These are phyloP conservation scores for Nothobranchius kuhntae DNA, from an alignment of 2,113 vertebrate species.

Conservation along the genomic window DNA sequence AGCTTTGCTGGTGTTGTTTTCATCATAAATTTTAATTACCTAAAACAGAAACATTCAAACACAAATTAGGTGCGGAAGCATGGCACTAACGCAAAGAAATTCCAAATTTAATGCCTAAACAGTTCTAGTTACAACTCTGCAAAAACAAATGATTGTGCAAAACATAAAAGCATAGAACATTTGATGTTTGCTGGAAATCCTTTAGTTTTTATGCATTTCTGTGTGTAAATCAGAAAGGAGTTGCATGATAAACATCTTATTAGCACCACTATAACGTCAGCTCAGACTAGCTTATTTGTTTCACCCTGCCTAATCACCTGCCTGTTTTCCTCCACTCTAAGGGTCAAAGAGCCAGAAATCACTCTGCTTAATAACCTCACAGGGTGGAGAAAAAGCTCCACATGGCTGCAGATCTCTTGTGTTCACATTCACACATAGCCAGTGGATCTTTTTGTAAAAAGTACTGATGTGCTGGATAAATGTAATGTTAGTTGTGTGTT, in stretches of 20 bases:
- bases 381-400: conserved; percentile 42
- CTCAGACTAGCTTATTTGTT: conserved; percentile 54
- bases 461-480: conserved; percentile 60
- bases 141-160: conserved; percentile 53
- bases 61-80: not conserved
- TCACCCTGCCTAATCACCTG: conserved; percentile 68
- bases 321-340: conserved; percentile 44
- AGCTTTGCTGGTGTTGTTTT: conserved; percentile 92
- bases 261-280: conserved; percentile 9
- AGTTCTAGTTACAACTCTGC: conserved; percentile 74
- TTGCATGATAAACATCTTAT: conserved; percentile 64
- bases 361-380: conserved; percentile 32
- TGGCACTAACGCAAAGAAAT: not conserved
- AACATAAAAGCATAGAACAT: conserved; percentile 62
- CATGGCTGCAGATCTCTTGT: conserved; percentile 58
- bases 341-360: conserved; percentile 41
- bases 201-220: not conserved
- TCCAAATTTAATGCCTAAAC: too few species aligned
- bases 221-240: conserved; percentile 40
- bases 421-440: conserved; percentile 34
- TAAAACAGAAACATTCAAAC: conserved; percentile 63
- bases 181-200: not conserved
- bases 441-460: conserved; percentile 40
- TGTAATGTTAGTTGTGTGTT: conserved; percentile 44
- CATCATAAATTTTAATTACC: conserved; percentile 96